Conservation (phyloP, 1,140 invertebrate species). For the Neodiprion virginianus region DNA sequence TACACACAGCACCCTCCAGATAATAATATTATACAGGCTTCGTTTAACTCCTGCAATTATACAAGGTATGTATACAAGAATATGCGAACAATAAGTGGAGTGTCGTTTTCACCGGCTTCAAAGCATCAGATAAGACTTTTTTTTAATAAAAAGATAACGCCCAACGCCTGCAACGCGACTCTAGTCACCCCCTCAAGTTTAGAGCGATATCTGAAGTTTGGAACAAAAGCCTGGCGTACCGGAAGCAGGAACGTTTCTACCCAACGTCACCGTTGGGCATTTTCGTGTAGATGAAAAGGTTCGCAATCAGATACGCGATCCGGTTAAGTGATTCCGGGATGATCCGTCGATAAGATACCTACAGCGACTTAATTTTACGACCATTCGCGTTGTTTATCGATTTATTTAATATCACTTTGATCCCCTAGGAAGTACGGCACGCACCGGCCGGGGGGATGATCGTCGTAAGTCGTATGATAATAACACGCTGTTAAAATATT, state of each 20-base stretch:
- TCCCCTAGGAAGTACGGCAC: background rate
- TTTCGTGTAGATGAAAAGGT: too few species aligned
- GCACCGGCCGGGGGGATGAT: background rate
- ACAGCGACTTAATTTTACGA: too few species aligned
- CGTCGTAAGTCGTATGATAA: background rate
- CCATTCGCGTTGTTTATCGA: background rate
- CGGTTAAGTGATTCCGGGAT: too few species aligned
- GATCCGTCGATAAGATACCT: too few species aligned
- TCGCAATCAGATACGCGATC: too few species aligned
- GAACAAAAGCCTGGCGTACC: too few species aligned
- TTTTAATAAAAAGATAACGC: background rate
- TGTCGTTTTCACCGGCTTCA: background rate
- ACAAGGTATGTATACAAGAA: background rate
- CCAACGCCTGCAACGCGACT: too few species aligned
- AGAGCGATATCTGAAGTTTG: too few species aligned
- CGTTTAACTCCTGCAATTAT: background rate
- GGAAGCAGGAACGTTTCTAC: too few species aligned
- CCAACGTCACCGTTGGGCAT: too few species aligned
- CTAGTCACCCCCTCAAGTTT: too few species aligned
- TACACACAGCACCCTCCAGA: background rate
- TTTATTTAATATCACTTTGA: background rate
- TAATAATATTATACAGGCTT: background rate
- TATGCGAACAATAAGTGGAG: background rate
- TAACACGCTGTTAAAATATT: constrained; percentile 4
- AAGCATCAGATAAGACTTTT: background rate